These are phyloP conservation scores for Schizaphis graminum DNA, from an alignment of 2,888 invertebrate genomes.

Conservation along the genomic window DNA sequence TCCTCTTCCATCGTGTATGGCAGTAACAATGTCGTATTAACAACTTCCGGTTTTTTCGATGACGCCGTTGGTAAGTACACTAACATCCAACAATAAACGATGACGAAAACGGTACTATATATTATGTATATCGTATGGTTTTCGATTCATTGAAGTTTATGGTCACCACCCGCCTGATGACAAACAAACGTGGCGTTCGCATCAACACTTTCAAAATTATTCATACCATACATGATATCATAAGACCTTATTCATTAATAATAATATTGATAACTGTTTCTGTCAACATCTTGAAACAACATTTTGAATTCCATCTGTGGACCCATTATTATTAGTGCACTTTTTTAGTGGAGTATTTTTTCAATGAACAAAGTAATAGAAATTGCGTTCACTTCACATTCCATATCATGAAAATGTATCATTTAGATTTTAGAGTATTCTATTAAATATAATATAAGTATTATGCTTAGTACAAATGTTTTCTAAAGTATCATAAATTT, in stretches of 20 bases:
- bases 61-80: not conserved
- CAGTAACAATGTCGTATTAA: not conserved
- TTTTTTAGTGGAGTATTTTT: not conserved
- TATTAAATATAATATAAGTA: not conserved
- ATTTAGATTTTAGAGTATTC: not conserved
- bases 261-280: not conserved
- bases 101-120: not conserved
- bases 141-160: not conserved
- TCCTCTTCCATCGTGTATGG: not conserved
- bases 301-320: not conserved
- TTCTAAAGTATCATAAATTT: not conserved
- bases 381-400: not conserved
- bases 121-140: not conserved
- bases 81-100: not conserved
- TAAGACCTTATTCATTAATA: not conserved
- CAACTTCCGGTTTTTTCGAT: not conserved
- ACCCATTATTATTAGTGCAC: not conserved
- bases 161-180: not conserved
- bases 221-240: not conserved
- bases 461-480: not conserved
- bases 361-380: not conserved
- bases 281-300: not conserved
- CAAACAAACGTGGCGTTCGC: not conserved
- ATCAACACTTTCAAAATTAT: not conserved
- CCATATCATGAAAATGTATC: not conserved